A percentile compares a stretch with the other conserved stretches of the same genome.
Conservation (phyloP, 2,888 invertebrate genomes). For the Lottia scabra region DNA sequence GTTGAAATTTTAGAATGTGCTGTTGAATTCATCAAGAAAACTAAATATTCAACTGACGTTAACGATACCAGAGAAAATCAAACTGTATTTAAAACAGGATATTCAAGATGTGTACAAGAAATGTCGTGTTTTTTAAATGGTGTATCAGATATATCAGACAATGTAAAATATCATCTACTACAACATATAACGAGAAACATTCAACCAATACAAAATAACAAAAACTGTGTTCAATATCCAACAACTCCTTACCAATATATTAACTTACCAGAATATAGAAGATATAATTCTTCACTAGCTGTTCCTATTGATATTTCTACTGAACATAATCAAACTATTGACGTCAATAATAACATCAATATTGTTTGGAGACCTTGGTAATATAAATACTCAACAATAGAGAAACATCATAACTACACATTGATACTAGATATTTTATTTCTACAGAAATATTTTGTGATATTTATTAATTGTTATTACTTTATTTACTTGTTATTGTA, state of each 20-base stretch:
- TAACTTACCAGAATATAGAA: no score
- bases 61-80: not conserved
- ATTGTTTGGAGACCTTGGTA: no score
- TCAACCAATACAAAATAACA: not conserved
- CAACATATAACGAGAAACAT: not conserved
- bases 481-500: no score
- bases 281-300: no score
- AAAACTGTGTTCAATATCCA: not conserved
- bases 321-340: no score
- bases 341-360: no score
- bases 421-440: no score
- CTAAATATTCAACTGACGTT: not conserved
- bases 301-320: no score
- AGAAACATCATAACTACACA: no score
- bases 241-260: not conserved
- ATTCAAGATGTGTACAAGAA: not conserved
- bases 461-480: no score
- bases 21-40: not conserved
- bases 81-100: not conserved
- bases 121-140: not conserved
- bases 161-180: not conserved
- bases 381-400: no score
- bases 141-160: not conserved
- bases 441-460: no score
- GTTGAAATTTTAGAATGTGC: not conserved